Evolutionary conservation across 2,113 vertebrate species (phyloP), one percentile per base, ranked within the genome.

Genomic region (Rhadina sibilatrix): DNA sequence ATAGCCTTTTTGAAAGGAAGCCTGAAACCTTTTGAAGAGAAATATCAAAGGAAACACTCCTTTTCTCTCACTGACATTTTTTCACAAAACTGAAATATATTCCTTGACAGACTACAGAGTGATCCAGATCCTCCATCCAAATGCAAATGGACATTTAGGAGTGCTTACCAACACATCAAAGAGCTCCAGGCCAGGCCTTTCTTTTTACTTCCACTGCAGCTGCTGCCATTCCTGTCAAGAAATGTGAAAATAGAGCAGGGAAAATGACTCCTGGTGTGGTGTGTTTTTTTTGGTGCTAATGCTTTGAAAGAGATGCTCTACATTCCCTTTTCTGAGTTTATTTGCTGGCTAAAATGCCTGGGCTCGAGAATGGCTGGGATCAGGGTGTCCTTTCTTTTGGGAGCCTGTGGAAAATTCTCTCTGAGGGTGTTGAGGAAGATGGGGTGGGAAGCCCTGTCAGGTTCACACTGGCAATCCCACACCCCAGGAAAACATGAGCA

Each of bases 11-110:
- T 82, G 71, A 95, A 94, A 88, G 78, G 93, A 46, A 94, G 59
- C 53, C 40, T 83, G 77, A 82, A 93, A 83, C 28, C 60, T 78
- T 94, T 94, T 56, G 56, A 83, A 75, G 89, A 40, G 64, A 64
- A 96, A 61, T 86, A 95, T 95, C 93, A 96, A 94, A 96, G 95
- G 91, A 78, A 89, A 53, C 2, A 3, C 68, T 90, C 38, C 59
- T 79, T 82, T 68, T 68, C 28, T 79, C 89, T 42, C 69, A 3
- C 60, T 84, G 89, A 79, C 81, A 19, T 81, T 82, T 94, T 94
- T 87, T 93, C 65, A 47, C 49, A 9, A 54, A 81, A 70, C 37
- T 71, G 57, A 89, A 92, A 86, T 78, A 54, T n/a, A 15, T 75
- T 90, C 87, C 63, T 70, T 87, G 70, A 91, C 69, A 75, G 87